Conservation (phyloP, 2,888 invertebrate species). For the Linyphia triangularis region DNA sequence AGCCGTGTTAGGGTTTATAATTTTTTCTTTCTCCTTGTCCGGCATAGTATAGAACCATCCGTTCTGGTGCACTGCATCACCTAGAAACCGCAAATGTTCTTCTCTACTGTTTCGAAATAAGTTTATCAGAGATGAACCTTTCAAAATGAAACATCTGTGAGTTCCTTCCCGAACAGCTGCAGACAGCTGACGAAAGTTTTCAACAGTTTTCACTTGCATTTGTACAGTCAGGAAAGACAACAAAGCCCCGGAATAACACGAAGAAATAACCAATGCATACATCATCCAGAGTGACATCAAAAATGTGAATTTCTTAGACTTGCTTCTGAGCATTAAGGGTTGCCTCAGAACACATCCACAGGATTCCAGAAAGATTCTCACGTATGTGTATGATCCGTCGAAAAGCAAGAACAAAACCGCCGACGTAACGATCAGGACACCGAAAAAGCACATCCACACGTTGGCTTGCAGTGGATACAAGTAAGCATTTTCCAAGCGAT, state of each 20-base stretch:
- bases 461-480: neutral
- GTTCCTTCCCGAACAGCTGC: neutral
- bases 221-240: neutral
- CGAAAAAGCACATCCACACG: constrained; percentile 1
- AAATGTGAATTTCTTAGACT: neutral
- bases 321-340: neutral
- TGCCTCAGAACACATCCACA: neutral
- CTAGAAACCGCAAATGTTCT: neutral
- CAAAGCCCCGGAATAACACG: neutral
- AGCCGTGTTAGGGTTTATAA: neutral
- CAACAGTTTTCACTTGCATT: neutral
- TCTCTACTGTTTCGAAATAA: neutral
- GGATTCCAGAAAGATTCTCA: neutral
- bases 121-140: neutral
- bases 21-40: neutral
- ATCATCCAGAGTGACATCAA: neutral
- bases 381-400: neutral
- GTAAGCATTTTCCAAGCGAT: neutral
- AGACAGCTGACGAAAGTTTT: neutral
- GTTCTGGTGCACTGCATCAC: neutral
- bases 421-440: neutral
- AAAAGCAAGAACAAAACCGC: neutral
- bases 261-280: neutral
- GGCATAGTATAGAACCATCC: neutral
- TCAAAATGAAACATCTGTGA: neutral